Percentiles rank a stretch among this genome's conserved stretches.
phyloP scores from a whole-genome alignment of 1,140 invertebrate species.

The Achroia grisella region DNA sequence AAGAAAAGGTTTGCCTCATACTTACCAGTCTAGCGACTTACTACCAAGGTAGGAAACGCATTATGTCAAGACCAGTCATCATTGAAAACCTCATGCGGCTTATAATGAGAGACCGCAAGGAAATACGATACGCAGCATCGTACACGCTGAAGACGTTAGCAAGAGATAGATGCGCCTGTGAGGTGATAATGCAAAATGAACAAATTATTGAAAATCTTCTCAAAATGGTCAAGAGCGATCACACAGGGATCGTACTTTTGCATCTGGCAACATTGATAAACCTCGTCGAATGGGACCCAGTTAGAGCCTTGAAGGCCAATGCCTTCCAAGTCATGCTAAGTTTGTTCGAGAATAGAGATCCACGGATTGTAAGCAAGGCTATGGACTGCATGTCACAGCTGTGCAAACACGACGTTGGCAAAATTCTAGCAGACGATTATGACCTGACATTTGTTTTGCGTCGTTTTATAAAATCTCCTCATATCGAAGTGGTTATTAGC shows the following conservation, averaged over 20 bases:
- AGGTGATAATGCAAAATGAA: slow-evolving; percentile 30
- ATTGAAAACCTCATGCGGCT: slow-evolving; percentile 45
- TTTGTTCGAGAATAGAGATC: slow-evolving; percentile 30
- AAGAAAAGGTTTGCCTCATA: slow-evolving; percentile 51
- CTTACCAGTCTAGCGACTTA: slow-evolving; percentile 43
- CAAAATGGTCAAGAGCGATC: slow-evolving; percentile 50
- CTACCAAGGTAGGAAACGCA: slow-evolving; percentile 41
- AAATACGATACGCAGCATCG: slow-evolving; percentile 53
- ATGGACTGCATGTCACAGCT: slow-evolving; percentile 59
- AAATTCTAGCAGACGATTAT: slow-evolving; percentile 44
- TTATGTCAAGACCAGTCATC: slow-evolving; percentile 31
- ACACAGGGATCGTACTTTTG: slow-evolving; percentile 40
- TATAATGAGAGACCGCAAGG: slow-evolving; percentile 43
- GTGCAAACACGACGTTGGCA: slow-evolving; percentile 48
- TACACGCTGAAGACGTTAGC: slow-evolving; percentile 37
- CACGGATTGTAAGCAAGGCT: slow-evolving; percentile 28
- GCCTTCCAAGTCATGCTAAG: slow-evolving; percentile 54
- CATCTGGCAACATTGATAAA: slow-evolving; percentile 44
- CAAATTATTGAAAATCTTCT: slow-evolving; percentile 44
- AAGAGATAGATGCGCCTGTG: slow-evolving; percentile 36
- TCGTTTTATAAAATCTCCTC: slow-evolving; percentile 16
- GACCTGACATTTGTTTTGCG: slow-evolving; percentile 38
- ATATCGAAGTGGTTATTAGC: slow-evolving; percentile 39
- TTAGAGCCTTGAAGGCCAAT: slow-evolving; percentile 36
- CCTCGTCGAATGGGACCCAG: slow-evolving; percentile 48